Evolutionary conservation across 2,797 vertebrate genomes (phyloP).

Genomic region (Helicolenus hilgendorfi): DNA sequence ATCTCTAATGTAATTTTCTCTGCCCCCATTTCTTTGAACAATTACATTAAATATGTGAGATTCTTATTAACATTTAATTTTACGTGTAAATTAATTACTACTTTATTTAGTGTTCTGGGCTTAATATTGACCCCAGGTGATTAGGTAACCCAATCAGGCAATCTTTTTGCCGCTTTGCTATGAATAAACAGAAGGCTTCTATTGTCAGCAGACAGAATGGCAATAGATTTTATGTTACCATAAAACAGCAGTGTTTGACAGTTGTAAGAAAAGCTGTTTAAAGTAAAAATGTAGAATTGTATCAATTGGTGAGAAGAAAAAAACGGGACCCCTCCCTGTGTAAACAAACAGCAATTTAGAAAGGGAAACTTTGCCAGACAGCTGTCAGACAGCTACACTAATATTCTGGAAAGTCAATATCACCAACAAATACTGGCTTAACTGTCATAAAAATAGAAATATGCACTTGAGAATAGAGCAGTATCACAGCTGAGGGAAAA

Average conservation of each 20-base stretch:
- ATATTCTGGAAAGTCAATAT: not conserved
- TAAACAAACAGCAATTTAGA: not conserved
- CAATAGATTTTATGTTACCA: not conserved
- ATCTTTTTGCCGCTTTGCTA: not conserved
- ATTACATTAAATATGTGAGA: not conserved
- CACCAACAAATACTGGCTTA: not conserved
- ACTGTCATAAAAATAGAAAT: not conserved
- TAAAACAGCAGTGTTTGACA: not conserved
- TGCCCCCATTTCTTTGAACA: not conserved
- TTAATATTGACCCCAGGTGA: not conserved
- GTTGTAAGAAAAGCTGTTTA: not conserved
- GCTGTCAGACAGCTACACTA: not conserved
- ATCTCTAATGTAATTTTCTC: not conserved
- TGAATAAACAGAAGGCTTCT: not conserved
- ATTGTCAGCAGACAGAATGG: constrained; percentile 1
- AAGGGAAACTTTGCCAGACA: not conserved
- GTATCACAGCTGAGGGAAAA: not conserved
- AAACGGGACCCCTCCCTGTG: not conserved
- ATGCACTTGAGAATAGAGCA: not conserved
- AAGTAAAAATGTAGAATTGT: not conserved
- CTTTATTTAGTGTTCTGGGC: not conserved
- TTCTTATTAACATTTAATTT: not conserved
- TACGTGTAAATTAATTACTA: not conserved
- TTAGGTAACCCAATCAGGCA: not conserved
- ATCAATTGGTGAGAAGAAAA: not conserved